Percentiles rank a stretch among this genome's conserved stretches.
Evolutionary conservation across 2,888 invertebrate genomes (phyloP).

Genomic region (Panorpa germanica): DNA sequence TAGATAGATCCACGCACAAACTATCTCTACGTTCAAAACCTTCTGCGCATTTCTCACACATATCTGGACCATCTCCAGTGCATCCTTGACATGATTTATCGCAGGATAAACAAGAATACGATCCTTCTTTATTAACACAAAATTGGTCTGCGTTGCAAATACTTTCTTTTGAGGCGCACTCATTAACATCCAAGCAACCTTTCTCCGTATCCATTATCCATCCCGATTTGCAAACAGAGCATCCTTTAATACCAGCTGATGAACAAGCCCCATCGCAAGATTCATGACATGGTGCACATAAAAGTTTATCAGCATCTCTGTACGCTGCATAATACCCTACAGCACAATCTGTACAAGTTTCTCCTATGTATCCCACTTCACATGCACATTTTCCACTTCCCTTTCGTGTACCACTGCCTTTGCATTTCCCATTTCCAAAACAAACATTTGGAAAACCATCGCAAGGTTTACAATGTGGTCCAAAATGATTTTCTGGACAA

Average conservation of each 20-base stretch:
- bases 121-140: conserved; percentile 78
- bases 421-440: conserved; percentile 57
- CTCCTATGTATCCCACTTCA: conserved; percentile 62
- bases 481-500: conserved; percentile 71
- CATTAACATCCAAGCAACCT: conserved; percentile 73
- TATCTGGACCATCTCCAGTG: conserved; percentile 78
- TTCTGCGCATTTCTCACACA: conserved; percentile 64
- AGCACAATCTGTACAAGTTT: conserved; percentile 59
- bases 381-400: conserved; percentile 86
- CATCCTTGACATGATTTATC: conserved; percentile 72
- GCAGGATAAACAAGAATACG: conserved; percentile 62
- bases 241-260: conserved; percentile 49
- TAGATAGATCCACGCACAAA: conserved; percentile 39
- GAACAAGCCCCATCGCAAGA: conserved; percentile 63
- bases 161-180: conserved; percentile 41
- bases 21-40: conserved; percentile 54
- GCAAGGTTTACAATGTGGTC: conserved; percentile 64
- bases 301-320: conserved; percentile 48
- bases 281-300: conserved; percentile 61
- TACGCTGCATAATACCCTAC: conserved; percentile 54
- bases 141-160: conserved; percentile 50
- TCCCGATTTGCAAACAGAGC: conserved; percentile 39
- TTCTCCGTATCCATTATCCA: conserved; percentile 52
- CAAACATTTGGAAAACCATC: conserved; percentile 60
- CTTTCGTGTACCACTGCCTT: conserved; percentile 78